Percentiles rank a stretch among this genome's conserved stretches.
phyloP scores from a whole-genome alignment of 2,888 invertebrate genomes.

The Chesias legatella region DNA sequence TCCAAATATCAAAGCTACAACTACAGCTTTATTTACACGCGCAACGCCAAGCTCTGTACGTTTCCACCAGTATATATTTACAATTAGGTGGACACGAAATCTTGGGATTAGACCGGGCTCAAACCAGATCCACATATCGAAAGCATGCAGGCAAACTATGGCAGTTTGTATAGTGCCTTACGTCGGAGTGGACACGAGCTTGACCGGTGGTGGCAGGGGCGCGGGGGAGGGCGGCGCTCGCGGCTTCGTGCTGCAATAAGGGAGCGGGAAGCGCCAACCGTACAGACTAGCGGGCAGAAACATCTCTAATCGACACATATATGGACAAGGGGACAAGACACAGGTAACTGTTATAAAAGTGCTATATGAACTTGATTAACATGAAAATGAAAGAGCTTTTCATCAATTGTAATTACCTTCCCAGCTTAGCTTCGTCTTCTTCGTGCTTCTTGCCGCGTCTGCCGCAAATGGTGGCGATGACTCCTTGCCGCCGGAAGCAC shows the following conservation, averaged over 20 bases:
- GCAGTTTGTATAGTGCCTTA: conserved; percentile 71
- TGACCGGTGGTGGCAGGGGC: conserved; percentile 89
- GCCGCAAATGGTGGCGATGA: conserved; percentile 85
- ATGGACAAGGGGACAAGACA: conserved; percentile 32
- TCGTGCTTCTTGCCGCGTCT: conserved; percentile 84
- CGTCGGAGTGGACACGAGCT: conserved; percentile 86
- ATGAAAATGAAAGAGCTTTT: conserved; percentile 17
- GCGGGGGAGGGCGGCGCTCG: conserved; percentile 89
- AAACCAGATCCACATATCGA: conserved; percentile 65
- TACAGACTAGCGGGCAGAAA: conserved; percentile 89
- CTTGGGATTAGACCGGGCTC: conserved; percentile 33
- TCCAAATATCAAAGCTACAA: conserved; percentile 26
- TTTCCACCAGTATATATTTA: conserved; percentile 47
- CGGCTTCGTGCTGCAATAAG: conserved; percentile 96
- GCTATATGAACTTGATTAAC: conserved; percentile 37
- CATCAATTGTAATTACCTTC: conserved; percentile 82
- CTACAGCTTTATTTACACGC: conserved; percentile 50
- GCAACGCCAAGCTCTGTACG: conserved; percentile 46
- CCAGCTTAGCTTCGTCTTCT: conserved; percentile 90
- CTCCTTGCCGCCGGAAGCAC: conserved; percentile 83
- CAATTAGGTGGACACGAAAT: conserved; percentile 39
- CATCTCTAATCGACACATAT: conserved; percentile 78
- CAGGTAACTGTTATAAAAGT: conserved; percentile 43
- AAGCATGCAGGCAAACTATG: conserved; percentile 71
- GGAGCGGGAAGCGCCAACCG: conserved; percentile 98